Percentiles rank a stretch among this genome's conserved stretches.
These are phyloP conservation scores for Zaprionus davidi DNA, from an alignment of 1,140 invertebrate species.

Conservation along the genomic window DNA sequence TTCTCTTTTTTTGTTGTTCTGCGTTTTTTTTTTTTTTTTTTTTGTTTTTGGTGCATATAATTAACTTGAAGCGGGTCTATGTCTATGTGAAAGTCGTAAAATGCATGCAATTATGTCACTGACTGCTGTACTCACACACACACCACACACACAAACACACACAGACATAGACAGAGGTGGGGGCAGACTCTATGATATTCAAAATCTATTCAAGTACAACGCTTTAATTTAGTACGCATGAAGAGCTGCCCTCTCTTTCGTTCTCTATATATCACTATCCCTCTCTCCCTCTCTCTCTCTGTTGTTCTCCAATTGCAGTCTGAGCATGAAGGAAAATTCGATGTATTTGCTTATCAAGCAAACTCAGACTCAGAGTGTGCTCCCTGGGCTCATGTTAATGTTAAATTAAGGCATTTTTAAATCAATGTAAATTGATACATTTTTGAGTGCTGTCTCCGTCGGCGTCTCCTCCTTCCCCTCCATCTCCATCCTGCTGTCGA, in stretches of 20 bases:
- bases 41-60: constrained; percentile 67
- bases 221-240: constrained; percentile 28
- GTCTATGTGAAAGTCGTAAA: constrained; percentile 53
- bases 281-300: background rate
- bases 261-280: background rate
- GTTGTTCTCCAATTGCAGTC: background rate
- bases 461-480: too few relatives aligned
- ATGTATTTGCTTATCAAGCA: background rate
- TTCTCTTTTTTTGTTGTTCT: constrained; percentile 29
- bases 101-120: constrained; percentile 49
- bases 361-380: background rate
- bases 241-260: background rate
- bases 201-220: constrained; percentile 28
- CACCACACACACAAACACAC: constrained; percentile 25
- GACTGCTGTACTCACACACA: constrained; percentile 10
- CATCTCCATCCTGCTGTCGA: background rate
- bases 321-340: background rate
- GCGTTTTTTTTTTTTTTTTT: constrained; percentile 3
- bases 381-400: background rate
- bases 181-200: constrained; percentile 16
- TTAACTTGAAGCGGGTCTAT: constrained; percentile 71
- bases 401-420: background rate
- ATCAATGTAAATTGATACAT: constrained; percentile 6
- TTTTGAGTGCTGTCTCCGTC: background rate
- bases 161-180: background rate